Conservation (phyloP, 2,797 vertebrate species). For the Petrocephalus schoutedeni region DNA sequence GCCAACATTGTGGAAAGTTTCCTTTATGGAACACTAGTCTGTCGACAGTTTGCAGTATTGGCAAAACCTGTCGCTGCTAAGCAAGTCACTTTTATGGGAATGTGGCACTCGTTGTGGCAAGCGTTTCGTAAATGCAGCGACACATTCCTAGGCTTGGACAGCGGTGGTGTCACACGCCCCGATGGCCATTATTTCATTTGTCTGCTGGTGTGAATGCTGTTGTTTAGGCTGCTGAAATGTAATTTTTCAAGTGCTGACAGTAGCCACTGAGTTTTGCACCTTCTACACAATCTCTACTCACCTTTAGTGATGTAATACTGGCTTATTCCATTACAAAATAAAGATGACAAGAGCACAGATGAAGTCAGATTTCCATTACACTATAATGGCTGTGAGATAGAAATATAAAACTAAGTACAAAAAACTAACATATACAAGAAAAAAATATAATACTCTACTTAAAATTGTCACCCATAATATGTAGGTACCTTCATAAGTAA, state of each 20-base stretch:
- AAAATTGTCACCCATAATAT: background rate
- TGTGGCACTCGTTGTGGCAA: background rate
- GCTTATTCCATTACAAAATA: background rate
- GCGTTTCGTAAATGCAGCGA: background rate
- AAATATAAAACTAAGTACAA: background rate
- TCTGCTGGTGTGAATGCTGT: background rate
- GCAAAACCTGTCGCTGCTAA: background rate
- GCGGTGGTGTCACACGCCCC: background rate
- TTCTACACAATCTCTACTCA: background rate
- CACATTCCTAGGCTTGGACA: background rate
- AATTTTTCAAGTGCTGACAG: background rate
- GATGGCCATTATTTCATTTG: background rate
- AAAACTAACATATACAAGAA: background rate
- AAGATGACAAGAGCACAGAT: background rate
- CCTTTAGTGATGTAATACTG: background rate
- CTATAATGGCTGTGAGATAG: background rate
- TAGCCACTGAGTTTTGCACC: background rate
- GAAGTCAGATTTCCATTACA: background rate
- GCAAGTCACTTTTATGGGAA: background rate
- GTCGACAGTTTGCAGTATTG: background rate
- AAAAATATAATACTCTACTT: background rate
- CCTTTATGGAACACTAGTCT: background rate
- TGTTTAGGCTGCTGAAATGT: background rate
- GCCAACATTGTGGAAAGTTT: constrained; percentile 4
- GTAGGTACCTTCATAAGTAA: background rate